These are phyloP conservation scores for Isichthys henryi DNA, from an alignment of 2,113 vertebrate genomes.

Conservation along the genomic window DNA sequence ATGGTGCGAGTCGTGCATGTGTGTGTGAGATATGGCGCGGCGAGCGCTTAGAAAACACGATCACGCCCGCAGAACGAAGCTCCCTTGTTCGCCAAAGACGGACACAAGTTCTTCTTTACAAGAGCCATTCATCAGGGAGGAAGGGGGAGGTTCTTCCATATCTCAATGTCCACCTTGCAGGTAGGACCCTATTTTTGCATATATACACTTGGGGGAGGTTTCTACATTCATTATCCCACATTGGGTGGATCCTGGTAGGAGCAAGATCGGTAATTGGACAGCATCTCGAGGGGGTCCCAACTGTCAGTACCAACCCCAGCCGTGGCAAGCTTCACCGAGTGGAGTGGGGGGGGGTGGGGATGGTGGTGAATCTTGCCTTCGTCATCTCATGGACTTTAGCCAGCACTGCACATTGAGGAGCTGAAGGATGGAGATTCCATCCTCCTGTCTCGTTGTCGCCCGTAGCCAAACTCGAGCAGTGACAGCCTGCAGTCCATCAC, in stretches of 20 bases:
- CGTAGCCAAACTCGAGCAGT: conserved; percentile 80
- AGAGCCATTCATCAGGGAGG: conserved; percentile 88
- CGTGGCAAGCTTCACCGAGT: neutral
- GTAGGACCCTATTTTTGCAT: conserved; percentile 44
- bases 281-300: neutral
- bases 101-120: conserved; percentile 87
- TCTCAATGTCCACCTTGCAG: conserved; percentile 83
- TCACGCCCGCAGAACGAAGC: conserved; percentile 74
- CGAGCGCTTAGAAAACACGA: neutral
- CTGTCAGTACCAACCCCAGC: neutral
- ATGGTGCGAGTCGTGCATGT: neutral
- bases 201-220: neutral
- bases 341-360: neutral
- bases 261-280: neutral
- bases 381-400: neutral
- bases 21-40: neutral
- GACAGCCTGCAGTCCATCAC: conserved; percentile 87
- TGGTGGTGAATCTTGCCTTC: neutral
- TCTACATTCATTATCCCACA: neutral
- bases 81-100: conserved; percentile 82
- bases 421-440: neutral
- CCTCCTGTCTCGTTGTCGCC: neutral
- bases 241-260: neutral
- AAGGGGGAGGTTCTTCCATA: conserved; percentile 88
- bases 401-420: neutral